Percentiles rank a stretch among this genome's conserved stretches.
Conservation (phyloP, 2,797 vertebrate genomes). For the Coregonus suidteri region DNA sequence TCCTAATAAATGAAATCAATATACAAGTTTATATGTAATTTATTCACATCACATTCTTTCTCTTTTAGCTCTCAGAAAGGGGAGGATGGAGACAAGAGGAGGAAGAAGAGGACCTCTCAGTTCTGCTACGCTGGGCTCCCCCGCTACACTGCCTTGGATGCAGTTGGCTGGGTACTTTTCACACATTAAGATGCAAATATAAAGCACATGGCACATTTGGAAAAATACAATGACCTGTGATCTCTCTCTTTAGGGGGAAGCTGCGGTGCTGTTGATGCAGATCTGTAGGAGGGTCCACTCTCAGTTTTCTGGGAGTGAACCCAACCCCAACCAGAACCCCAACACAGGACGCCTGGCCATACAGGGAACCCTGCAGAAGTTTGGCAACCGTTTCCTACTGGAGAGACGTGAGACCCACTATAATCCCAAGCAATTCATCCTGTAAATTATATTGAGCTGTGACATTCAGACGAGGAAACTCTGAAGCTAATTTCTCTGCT, state of each 20-base stretch:
- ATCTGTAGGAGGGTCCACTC: slow-evolving; percentile 82
- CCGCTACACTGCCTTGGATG: slow-evolving; percentile 80
- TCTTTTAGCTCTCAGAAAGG: slow-evolving; percentile 65
- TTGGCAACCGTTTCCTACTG: slow-evolving; percentile 70
- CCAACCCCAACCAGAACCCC: slow-evolving; percentile 9
- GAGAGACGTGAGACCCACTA: slow-evolving; percentile 68
- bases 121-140: slow-evolving; percentile 70
- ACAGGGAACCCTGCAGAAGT: slow-evolving; percentile 53
- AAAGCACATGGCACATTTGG: no score
- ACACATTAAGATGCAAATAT: slow-evolving; percentile 4
- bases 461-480: not conserved
- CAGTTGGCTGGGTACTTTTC: slow-evolving; percentile 80
- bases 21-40: no score
- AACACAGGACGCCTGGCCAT: slow-evolving; percentile 38
- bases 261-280: slow-evolving; percentile 83
- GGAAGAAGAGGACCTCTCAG: slow-evolving; percentile 70
- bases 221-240: no score
- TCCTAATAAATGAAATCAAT: no score
- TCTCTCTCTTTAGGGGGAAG: slow-evolving; percentile 73
- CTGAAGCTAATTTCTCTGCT: not conserved
- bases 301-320: slow-evolving; percentile 64
- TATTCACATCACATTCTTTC: not conserved
- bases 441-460: not conserved
- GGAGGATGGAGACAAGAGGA: slow-evolving; percentile 68
- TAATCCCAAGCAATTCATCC: not conserved